Percentiles rank a stretch among this genome's conserved stretches.
Conservation (phyloP, 2,797 vertebrate species). For the Basileuterus tristriatus region DNA sequence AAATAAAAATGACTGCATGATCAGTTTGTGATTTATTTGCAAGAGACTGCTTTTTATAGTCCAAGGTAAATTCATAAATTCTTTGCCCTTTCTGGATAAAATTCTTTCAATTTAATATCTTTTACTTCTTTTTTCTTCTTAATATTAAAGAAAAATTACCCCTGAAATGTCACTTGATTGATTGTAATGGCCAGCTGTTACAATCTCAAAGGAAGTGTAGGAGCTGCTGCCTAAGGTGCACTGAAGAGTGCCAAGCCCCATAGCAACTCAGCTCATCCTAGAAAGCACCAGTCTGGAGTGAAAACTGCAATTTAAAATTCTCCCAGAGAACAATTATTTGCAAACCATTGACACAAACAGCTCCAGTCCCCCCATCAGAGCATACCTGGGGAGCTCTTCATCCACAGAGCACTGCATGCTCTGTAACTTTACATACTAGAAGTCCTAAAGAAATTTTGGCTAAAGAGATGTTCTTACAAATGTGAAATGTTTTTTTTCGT, state of each 20-base stretch:
- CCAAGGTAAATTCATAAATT: background rate
- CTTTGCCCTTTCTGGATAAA: constrained; percentile 20
- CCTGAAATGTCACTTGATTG: constrained; percentile 69
- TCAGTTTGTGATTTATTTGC: background rate
- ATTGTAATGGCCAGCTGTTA: constrained; percentile 76
- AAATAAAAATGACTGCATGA: background rate
- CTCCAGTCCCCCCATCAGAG: constrained; percentile 66
- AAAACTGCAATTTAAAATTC: constrained; percentile 76
- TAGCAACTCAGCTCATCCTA: constrained; percentile 75
- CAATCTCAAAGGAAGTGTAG: constrained; percentile 72
- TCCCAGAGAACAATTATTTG: constrained; percentile 80
- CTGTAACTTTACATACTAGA: constrained; percentile 59
- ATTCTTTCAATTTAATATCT: constrained; percentile 58
- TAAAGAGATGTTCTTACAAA: constrained; percentile 41
- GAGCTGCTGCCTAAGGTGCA: constrained; percentile 72
- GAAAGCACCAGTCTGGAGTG: constrained; percentile 69
- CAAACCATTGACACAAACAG: constrained; percentile 78
- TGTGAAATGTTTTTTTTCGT: background rate
- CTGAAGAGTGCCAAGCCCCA: constrained; percentile 73
- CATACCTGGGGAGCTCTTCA: constrained; percentile 71
- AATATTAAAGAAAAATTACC: constrained; percentile 71
- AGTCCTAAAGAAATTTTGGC: constrained; percentile 65
- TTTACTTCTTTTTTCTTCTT: constrained; percentile 31
- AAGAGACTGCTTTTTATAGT: background rate
- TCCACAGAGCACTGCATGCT: constrained; percentile 46